Evolutionary conservation across 2,113 vertebrate species (phyloP).

Genomic region (Podarcis raffonei): DNA sequence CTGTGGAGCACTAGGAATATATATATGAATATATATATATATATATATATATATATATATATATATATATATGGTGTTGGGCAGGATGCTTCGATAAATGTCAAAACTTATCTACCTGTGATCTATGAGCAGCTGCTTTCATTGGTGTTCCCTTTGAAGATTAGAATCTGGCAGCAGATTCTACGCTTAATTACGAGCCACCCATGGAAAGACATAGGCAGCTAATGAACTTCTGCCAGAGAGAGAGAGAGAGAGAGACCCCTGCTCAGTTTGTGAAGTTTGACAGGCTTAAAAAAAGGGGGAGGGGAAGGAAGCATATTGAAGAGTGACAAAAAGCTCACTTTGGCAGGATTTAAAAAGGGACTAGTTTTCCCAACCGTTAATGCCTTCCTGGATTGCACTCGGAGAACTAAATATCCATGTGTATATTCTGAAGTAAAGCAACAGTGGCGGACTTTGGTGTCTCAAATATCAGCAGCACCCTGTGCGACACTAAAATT

Average conservation of each 20-base stretch:
- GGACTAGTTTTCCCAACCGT: neutral
- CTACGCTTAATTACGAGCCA: slow-evolving; percentile 81
- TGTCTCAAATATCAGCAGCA: too few relatives aligned
- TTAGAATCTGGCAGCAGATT: slow-evolving; percentile 72
- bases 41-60: too few relatives aligned
- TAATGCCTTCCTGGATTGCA: slow-evolving; percentile 54
- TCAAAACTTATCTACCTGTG: slow-evolving; percentile 48
- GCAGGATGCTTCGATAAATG: neutral
- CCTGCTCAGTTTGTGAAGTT: slow-evolving; percentile 69
- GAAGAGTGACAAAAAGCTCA: slow-evolving; percentile 75
- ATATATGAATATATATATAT: too few relatives aligned
- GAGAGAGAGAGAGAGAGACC: slow-evolving; percentile 52
- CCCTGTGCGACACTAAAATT: too few relatives aligned
- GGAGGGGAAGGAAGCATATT: slow-evolving; percentile 39
- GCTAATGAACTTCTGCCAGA: slow-evolving; percentile 78
- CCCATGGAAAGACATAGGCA: slow-evolving; percentile 78
- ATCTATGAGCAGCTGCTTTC: slow-evolving; percentile 71
- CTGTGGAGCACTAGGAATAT: neutral
- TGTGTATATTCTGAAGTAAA: slow-evolving; percentile 51
- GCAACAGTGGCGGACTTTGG: neutral
- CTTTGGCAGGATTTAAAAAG: slow-evolving; percentile 72
- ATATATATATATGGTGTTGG: neutral
- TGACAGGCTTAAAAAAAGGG: slow-evolving; percentile 66
- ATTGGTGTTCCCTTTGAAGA: slow-evolving; percentile 74
- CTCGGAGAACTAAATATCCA: slow-evolving; percentile 68